Percentiles rank a stretch among this genome's conserved stretches.
phyloP scores from a whole-genome alignment of 2,113 vertebrate genomes.

The Progne subis region DNA sequence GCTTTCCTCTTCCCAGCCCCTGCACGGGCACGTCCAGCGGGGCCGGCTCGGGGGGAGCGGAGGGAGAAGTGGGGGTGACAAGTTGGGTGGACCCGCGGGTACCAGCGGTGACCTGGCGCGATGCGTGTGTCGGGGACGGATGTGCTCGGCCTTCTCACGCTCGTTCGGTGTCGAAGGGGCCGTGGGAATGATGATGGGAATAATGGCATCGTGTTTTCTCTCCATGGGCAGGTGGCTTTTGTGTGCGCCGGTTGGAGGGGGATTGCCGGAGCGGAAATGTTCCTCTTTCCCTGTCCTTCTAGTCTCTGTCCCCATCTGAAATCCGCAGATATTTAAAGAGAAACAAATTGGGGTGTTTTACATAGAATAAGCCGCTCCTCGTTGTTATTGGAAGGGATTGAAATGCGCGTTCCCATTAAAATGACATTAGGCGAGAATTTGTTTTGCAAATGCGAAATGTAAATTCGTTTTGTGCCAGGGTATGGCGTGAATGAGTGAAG shows the following conservation, averaged over 20 bases:
- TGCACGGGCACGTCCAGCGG: neutral
- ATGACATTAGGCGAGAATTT: slow-evolving; percentile 56
- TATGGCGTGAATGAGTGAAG: slow-evolving; percentile 50
- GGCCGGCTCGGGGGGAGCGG: neutral
- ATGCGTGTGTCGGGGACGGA: neutral
- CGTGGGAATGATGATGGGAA: slow-evolving; percentile 40
- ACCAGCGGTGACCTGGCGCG: neutral
- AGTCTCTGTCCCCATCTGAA: neutral
- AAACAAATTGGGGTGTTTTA: slow-evolving; percentile 16
- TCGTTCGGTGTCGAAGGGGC: neutral
- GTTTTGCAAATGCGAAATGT: slow-evolving; percentile 73
- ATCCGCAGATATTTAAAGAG: slow-evolving; percentile 17
- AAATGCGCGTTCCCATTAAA: slow-evolving; percentile 51
- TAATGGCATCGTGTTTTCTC: slow-evolving; percentile 48
- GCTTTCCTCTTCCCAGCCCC: neutral
- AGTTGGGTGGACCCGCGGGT: slow-evolving; percentile 10
- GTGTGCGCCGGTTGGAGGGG: neutral
- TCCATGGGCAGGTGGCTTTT: slow-evolving; percentile 60
- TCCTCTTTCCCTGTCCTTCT: neutral
- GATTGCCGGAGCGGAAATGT: neutral
- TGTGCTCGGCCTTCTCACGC: neutral
- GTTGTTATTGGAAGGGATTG: slow-evolving; percentile 37
- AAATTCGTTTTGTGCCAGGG: slow-evolving; percentile 58
- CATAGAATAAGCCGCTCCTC: slow-evolving; percentile 41
- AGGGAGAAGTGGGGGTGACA: neutral